Evolutionary conservation across 1,140 invertebrate genomes (phyloP), one percentile per base, ranked within the genome.

Genomic region (Trichoplusia ni): DNA sequence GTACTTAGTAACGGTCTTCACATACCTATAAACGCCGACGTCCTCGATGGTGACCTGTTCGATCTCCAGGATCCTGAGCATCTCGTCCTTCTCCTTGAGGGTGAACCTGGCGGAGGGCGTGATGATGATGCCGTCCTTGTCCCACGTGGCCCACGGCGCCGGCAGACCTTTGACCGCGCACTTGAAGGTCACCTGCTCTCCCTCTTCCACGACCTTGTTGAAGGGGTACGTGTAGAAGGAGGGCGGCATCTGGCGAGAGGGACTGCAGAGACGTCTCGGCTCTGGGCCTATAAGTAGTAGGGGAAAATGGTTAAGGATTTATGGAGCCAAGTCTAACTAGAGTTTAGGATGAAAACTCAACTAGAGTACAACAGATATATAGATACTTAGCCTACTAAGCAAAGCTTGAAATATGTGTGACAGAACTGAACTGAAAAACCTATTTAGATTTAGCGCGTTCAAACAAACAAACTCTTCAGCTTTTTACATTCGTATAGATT

Each of bases 181-280:
- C 71, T 96, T 94, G 84, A 97, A 96, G 4, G 94, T 86, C 2
- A 90, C 79, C 2, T 64, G 67, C 3, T 97, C 95, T 5, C 96
- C 96, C 84, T 96, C 95, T 78, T 97, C 95, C 0, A 93, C 95
- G 4, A 97, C 93, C 40, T 95, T 93, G 81, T 97, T 96, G 77
- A 96, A 95, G 1, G 97, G 97, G 59, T 97, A 94, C 14, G 96
- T 95, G 82, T 97, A 96, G 89, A 98, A 98, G 84, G 96, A 96
- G 0, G 96, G 96, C 1, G 95, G 77, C 51, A 82, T 75, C 65
- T 82, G 79, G 1, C 82, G 69, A 0, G 79, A 70, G 0, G 86
- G 86, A 42, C 84, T 89, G 44, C 77, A 75, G 0, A 84, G 73
- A 1, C 81, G 73, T 18, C 77, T 69, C 2, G 71, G 33, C 4